Percentiles rank a stretch among this genome's conserved stretches.
These are phyloP conservation scores for Bombus breviceps DNA, from an alignment of 1,140 invertebrate species.

Conservation along the genomic window DNA sequence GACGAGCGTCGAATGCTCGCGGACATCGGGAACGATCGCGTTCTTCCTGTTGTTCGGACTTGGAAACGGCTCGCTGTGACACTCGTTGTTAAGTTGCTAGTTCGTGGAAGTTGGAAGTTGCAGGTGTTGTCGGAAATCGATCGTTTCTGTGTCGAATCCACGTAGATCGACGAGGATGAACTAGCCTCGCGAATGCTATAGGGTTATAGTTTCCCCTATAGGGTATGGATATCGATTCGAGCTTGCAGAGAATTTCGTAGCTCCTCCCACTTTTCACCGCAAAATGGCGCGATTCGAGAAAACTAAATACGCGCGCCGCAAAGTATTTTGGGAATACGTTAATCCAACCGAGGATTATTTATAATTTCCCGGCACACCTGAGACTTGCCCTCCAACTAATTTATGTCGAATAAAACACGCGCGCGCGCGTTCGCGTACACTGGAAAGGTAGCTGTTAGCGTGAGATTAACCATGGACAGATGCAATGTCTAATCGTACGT, in stretches of 20 bases:
- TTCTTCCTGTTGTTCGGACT: neutral
- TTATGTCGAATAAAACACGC: neutral
- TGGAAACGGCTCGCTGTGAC: neutral
- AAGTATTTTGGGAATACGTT: conserved; percentile 28
- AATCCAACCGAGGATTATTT: conserved; percentile 23
- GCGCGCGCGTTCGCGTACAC: neutral
- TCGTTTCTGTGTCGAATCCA: neutral
- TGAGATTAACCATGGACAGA: neutral
- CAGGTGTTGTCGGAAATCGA: neutral
- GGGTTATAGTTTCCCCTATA: neutral
- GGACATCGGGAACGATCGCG: too few relatives aligned
- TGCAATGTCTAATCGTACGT: too few relatives aligned
- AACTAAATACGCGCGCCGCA: neutral
- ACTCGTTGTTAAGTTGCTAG: neutral
- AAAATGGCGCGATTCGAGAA: neutral
- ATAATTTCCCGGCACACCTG: conserved; percentile 1
- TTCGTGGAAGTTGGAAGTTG: neutral
- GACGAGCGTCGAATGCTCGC: too few relatives aligned
- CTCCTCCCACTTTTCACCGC: neutral
- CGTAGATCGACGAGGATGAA: neutral
- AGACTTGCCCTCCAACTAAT: neutral
- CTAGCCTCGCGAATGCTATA: neutral
- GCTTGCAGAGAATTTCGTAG: neutral
- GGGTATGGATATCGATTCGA: neutral
- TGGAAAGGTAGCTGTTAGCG: neutral